Conservation (phyloP, 2,888 invertebrate genomes). For the Cataglyphis rosenhaueri region DNA sequence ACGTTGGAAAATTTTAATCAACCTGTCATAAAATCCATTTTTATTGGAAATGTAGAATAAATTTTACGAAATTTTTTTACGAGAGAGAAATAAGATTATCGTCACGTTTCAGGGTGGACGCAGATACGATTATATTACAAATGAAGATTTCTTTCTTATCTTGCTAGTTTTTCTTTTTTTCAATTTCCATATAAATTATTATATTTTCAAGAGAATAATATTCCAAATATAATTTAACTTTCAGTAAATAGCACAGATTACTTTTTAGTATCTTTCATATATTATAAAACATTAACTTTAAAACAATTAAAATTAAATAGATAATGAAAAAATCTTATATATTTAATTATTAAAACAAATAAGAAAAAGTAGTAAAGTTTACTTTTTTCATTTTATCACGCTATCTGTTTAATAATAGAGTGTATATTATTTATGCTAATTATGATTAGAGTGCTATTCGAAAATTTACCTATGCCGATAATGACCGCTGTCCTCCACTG, state of each 20-base stretch:
- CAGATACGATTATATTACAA: neutral
- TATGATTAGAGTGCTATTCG: neutral
- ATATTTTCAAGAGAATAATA: neutral
- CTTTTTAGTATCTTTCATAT: constrained; percentile 2
- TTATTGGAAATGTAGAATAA: neutral
- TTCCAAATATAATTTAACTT: neutral
- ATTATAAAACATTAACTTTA: neutral
- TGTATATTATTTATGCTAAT: constrained; percentile 4
- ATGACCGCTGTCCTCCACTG: constrained; percentile 87
- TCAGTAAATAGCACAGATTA: neutral
- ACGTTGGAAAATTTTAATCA: constrained; percentile 19
- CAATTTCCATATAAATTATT: neutral
- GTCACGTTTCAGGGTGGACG: neutral
- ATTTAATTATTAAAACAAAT: neutral
- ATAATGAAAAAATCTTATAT: neutral
- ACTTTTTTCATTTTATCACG: neutral
- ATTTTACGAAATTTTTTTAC: neutral
- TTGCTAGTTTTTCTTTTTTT: neutral
- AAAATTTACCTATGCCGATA: constrained; percentile 86
- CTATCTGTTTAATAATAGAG: neutral
- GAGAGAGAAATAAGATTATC: neutral
- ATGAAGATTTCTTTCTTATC: neutral
- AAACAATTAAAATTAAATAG: constrained; percentile 16
- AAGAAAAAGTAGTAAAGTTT: neutral
- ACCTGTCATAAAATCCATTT: neutral